Evolutionary conservation across 2,113 vertebrate genomes (phyloP), one percentile per base, ranked within the genome.

Genomic region (Microcebus jonahi): DNA sequence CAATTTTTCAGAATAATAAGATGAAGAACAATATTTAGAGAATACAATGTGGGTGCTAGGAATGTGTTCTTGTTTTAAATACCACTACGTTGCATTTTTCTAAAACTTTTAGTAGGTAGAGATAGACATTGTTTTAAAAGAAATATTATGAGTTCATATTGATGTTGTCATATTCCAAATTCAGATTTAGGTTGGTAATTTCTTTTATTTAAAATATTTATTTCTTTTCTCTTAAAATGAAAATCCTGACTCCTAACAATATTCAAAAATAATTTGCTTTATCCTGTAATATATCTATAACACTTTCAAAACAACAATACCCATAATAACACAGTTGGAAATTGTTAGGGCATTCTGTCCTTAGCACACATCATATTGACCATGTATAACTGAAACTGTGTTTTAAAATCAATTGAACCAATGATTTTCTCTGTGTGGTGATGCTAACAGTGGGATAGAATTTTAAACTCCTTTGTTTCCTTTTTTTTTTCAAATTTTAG

Each of bases 41-140:
- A 75, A 7, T 23, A 20, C 5, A 29, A 0, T 20, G 65, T 42
- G 27, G 4, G 3, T 5, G 1, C 11, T 25, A 6, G 48, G 15
- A 20, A n/a, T 6, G 15, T 17, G 18, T 4, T 73, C 31, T 2
- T 42, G 61, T 85, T 31, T 63, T 8, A 73, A 88, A 65, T 68
- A 68, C 14, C 31, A 34, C 23, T 27, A 59, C 31, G 20, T 45
- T 53, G 18, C 15, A 36, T 42, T n/a, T 18, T 63, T 57, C 36
- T 39, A 87, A 86, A n/a, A 3, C 61, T 86, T 70, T n/a, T 10
- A 77, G 76, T 8, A 27, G 76, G 39, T 9, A 57, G 4, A 65
- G 17, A 50, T 55, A 55, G 29, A 31, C 36, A 31, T 70, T 39
- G 45, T 53, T 27, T 39, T 55, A 55, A 71, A 59, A 45, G 88